These are phyloP conservation scores for Malthinus flaveolus DNA, from an alignment of 2,888 invertebrate species.

Conservation along the genomic window DNA sequence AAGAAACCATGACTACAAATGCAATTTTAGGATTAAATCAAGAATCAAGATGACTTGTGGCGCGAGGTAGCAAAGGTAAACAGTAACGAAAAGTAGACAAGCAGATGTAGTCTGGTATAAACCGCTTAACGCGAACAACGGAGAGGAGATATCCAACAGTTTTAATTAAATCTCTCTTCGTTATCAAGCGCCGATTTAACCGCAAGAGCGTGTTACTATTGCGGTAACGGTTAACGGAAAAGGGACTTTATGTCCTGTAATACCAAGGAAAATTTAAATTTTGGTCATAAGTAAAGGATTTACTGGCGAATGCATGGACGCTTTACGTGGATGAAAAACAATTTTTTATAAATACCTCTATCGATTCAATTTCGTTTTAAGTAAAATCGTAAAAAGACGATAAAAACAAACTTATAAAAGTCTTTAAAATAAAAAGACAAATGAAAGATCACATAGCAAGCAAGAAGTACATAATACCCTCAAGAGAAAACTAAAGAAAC, in stretches of 20 bases:
- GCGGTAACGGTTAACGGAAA: constrained; percentile 20
- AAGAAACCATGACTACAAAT: constrained; percentile 22
- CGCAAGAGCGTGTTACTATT: constrained; percentile 27
- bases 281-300: no score
- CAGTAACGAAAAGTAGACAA: constrained; percentile 25
- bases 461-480: no score
- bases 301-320: no score
- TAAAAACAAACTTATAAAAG: no score
- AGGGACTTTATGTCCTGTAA: constrained; percentile 15
- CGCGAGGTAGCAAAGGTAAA: constrained; percentile 23
- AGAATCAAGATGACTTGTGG: constrained; percentile 19
- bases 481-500: no score
- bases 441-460: no score
- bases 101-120: constrained; percentile 29
- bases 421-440: no score
- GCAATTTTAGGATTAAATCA: constrained; percentile 24
- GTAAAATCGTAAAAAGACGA: no score
- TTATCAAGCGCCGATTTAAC: constrained; percentile 29
- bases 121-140: constrained; percentile 26
- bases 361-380: constrained; percentile 1
- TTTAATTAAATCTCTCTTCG: constrained; percentile 32
- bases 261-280: no score
- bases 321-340: not conserved
- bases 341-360: not conserved
- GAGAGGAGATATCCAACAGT: constrained; percentile 27